Percentiles rank a stretch among this genome's conserved stretches.
phyloP scores from a whole-genome alignment of 2,797 vertebrate species.

The Bryconaethiops microstoma region DNA sequence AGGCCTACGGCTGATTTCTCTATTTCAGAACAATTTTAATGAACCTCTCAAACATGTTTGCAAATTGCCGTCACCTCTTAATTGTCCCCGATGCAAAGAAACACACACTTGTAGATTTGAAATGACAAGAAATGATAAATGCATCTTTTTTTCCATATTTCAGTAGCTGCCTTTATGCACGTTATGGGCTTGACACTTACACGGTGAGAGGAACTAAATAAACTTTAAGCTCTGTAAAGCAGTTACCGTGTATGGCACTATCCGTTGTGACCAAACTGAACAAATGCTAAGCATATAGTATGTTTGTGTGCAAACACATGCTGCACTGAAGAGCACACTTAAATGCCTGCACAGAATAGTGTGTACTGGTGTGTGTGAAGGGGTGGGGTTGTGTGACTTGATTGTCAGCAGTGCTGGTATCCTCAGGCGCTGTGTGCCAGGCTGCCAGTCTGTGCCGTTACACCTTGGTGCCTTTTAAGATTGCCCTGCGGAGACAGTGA shows the following conservation, averaged over 20 bases:
- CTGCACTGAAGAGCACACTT: conserved; percentile 16
- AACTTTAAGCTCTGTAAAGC: background rate
- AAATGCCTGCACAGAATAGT: conserved; percentile 44
- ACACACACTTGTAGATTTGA: conserved; percentile 41
- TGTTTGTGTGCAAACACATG: conserved; percentile 37
- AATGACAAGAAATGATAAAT: conserved; percentile 47
- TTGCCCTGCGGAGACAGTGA: conserved; percentile 90
- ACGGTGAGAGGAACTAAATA: background rate
- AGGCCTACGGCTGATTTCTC: conserved; percentile 53
- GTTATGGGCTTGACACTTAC: background rate
- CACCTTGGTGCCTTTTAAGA: conserved; percentile 93
- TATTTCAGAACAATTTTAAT: conserved; percentile 52
- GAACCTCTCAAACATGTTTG: conserved; percentile 46
- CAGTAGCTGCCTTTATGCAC: conserved; percentile 12
- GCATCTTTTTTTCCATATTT: conserved; percentile 7
- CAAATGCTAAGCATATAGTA: background rate
- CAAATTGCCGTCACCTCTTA: conserved; percentile 43
- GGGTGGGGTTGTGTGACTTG: conserved; percentile 44
- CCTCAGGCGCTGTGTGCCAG: conserved; percentile 82
- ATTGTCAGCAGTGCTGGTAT: conserved; percentile 79
- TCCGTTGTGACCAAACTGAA: conserved; percentile 23
- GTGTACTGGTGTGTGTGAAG: conserved; percentile 40
- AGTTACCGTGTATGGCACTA: background rate
- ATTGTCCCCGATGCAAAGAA: conserved; percentile 54
- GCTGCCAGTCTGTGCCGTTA: conserved; percentile 91